A percentile compares a stretch with the other conserved stretches of the same genome.
Evolutionary conservation across 2,113 vertebrate genomes (phyloP).

Genomic region (Sprattus sprattus): DNA sequence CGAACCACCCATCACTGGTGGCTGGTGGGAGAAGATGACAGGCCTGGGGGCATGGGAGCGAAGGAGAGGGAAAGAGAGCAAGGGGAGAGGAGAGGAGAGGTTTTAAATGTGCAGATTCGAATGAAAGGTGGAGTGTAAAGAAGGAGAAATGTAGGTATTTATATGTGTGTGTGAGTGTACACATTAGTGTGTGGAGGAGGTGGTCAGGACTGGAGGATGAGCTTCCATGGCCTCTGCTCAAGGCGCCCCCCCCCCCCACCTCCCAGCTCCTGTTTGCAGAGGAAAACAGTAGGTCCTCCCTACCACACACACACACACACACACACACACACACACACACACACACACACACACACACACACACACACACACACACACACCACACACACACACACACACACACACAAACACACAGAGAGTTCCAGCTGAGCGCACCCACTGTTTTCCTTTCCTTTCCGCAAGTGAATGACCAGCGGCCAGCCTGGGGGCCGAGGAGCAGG

Average conservation of each 20-base stretch:
- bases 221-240: constrained; percentile 19
- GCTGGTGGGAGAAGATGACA: constrained; percentile 18
- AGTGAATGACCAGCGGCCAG: neutral
- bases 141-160: constrained; percentile 25
- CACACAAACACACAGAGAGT: neutral
- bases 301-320: constrained; percentile 30
- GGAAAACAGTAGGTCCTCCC: constrained; percentile 24
- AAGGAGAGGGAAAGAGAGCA: too few relatives aligned
- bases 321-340: constrained; percentile 29
- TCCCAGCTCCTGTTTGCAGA: constrained; percentile 27
- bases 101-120: too few relatives aligned
- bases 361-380: constrained; percentile 26
- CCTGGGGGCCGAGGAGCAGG: too few relatives aligned
- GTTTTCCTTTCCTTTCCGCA: constrained; percentile 29
- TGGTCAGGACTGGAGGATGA: constrained; percentile 24
- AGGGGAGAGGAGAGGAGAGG: too few relatives aligned
- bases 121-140: too few relatives aligned
- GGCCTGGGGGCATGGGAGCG: neutral
- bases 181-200: neutral
- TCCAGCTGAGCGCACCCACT: constrained; percentile 14
- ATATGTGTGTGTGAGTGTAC: constrained; percentile 52
- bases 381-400: constrained; percentile 21
- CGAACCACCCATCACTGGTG: constrained; percentile 28
- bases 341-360: constrained; percentile 38
- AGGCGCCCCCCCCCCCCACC: constrained; percentile 19